Evolutionary conservation across 2,113 vertebrate species (phyloP), one percentile per base, ranked within the genome.

Genomic region (Clarias magur): DNA sequence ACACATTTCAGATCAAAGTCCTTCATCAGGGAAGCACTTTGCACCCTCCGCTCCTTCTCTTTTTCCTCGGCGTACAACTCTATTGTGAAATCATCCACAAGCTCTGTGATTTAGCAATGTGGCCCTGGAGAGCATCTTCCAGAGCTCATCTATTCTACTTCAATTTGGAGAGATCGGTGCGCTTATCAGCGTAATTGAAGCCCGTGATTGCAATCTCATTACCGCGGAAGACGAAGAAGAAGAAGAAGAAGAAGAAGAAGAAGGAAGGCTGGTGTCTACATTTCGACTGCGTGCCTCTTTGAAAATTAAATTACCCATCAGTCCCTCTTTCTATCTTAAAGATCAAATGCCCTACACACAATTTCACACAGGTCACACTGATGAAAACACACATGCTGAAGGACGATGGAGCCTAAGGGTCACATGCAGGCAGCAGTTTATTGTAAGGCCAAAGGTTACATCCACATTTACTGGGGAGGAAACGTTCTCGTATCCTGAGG

Each of bases 71-170:
- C 16, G 38, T 42, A 72, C 68, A 38, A 7, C 38, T 75, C 23
- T 12, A 63, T 63, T 42, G 62, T 42, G 42, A 30, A 80, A 57
- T 80, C 1, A 57, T 82, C 59, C 59, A 62, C 57, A 63, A n/a
- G 59, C 80, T 82, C 59, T n/a, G 59, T 48, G 21, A 42, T 63
- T 65, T 63, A 82, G 38, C 13, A 0, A 42, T 23, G 2, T 48
- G 60, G 1, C 80, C 48, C 57, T 38, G 30, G 80, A 82, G 80
- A 62, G 59, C 57, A 16, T 63, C 76, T 38, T 86, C 62, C 85
- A 80, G 85, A 80, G 85, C 59, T 80, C 85, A 81, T 86, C 85
- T 86, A 72, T 86, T 82, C 85, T 72, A 72, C 67, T 82, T 86
- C 65, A 72, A 81, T 86, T 86, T 86, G 79, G 79, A 86, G 79